A percentile compares a stretch with the other conserved stretches of the same genome.
phyloP scores from a whole-genome alignment of 2,888 invertebrate species.

The Bursaphelenchus okinawaensis region DNA sequence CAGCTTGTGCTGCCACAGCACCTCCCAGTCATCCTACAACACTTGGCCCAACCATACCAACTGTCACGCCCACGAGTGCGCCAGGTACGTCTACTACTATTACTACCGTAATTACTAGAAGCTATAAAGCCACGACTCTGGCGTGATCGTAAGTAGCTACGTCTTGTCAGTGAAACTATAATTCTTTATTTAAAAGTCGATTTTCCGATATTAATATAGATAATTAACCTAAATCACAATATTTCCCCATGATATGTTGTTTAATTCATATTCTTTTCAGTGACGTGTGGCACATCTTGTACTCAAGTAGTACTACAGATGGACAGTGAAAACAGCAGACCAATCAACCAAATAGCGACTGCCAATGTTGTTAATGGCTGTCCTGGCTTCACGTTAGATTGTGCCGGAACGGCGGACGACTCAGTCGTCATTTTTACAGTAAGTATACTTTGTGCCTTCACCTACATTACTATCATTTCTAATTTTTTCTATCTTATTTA shows the following conservation, averaged over 20 bases:
- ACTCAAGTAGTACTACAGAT: background rate
- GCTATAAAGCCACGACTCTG: no score
- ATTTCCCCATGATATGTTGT: no score
- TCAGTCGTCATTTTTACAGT: slow-evolving; percentile 19
- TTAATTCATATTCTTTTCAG: no score
- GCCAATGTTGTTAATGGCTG: slow-evolving; percentile 12
- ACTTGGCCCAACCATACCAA: background rate
- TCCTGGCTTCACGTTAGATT: slow-evolving; percentile 9
- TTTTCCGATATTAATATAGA: no score
- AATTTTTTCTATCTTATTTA: background rate
- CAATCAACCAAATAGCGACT: slow-evolving; percentile 14
- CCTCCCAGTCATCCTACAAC: background rate
- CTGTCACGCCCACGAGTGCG: background rate
- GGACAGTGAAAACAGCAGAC: background rate
- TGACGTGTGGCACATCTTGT: background rate
- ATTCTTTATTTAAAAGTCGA: no score
- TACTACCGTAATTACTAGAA: background rate
- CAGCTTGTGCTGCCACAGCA: background rate
- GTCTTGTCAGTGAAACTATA: no score
- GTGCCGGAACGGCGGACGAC: slow-evolving; percentile 13
- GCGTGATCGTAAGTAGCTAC: background rate
- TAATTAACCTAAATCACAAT: no score
- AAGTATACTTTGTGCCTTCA: background rate
- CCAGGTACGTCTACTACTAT: background rate
- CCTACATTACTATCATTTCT: background rate